Percentiles rank a stretch among this genome's conserved stretches.
Conservation (phyloP, 2,113 vertebrate genomes). For the Lagopus muta region DNA sequence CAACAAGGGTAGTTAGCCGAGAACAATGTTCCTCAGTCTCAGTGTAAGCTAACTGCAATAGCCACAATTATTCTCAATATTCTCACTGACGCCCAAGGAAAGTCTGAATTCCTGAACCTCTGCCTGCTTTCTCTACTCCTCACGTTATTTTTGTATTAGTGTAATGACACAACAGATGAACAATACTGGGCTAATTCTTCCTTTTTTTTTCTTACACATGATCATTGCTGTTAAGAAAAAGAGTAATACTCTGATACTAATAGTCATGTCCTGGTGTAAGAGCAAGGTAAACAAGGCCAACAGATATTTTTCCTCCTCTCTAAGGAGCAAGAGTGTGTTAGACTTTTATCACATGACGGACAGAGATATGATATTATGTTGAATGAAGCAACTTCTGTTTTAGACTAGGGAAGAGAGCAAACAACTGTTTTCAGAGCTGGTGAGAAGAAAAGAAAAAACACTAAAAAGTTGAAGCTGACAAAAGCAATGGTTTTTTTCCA, state of each 20-base stretch:
- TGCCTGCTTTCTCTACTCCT: background rate
- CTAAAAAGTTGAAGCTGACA: slow-evolving; percentile 3
- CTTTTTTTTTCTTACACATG: background rate
- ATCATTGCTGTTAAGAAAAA: background rate
- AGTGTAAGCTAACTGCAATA: fast-evolving
- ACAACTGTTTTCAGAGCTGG: background rate
- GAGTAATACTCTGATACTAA: background rate
- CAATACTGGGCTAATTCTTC: background rate
- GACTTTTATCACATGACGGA: background rate
- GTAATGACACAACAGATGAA: background rate
- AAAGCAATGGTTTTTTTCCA: slow-evolving; percentile 21
- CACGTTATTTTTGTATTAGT: background rate
- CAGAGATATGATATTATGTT: background rate
- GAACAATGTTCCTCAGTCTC: background rate
- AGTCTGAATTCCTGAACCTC: background rate
- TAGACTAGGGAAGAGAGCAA: slow-evolving; percentile 35
- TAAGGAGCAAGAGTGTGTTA: background rate
- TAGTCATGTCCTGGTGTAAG: background rate
- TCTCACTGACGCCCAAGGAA: background rate
- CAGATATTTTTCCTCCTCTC: background rate
- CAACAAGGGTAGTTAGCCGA: background rate
- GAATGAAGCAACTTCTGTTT: slow-evolving; percentile 19
- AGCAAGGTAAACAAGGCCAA: background rate
- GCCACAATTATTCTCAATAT: fast-evolving
- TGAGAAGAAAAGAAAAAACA: slow-evolving; percentile 44